A percentile compares a stretch with the other conserved stretches of the same genome.
These are phyloP conservation scores for Arrhamphus sclerolepis DNA, from an alignment of 2,797 vertebrate species.

Conservation along the genomic window DNA sequence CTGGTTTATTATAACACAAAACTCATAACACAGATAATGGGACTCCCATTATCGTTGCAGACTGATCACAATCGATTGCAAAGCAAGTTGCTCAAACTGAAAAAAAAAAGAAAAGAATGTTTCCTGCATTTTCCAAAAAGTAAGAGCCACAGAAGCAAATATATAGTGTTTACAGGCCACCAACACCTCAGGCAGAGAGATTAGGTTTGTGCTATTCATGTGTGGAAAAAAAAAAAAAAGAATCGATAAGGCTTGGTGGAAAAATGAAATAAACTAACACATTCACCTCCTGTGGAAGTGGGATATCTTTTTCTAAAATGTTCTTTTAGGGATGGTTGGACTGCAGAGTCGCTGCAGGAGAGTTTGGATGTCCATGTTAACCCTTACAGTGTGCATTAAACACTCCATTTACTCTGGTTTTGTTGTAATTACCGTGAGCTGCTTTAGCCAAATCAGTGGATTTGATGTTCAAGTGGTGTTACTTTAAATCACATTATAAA, in stretches of 20 bases:
- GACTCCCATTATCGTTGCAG: not conserved
- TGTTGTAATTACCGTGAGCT: not conserved
- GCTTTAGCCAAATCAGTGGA: not conserved
- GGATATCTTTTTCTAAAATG: not conserved
- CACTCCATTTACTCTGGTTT: not conserved
- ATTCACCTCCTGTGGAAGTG: not conserved
- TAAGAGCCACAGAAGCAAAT: not conserved
- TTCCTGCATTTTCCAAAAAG: not conserved
- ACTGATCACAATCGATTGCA: conserved; percentile 4
- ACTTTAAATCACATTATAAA: not conserved
- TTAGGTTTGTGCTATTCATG: conserved; percentile 3
- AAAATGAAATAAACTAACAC: not conserved
- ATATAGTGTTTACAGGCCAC: conserved; percentile 8
- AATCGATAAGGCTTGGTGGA: not conserved
- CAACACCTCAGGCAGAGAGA: not conserved
- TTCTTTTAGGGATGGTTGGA: no score
- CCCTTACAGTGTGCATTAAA: no score
- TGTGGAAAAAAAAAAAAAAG: not conserved
- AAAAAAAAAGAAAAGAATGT: not conserved
- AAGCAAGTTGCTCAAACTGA: conserved; percentile 1
- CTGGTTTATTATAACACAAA: conserved; percentile 8
- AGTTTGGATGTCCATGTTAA: no score
- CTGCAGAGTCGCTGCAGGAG: no score
- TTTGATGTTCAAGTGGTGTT: not conserved
- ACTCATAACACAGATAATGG: conserved; percentile 12